Evolutionary conservation across 1,140 invertebrate genomes (phyloP).

Genomic region (Tetranychus cinnabarinus): DNA sequence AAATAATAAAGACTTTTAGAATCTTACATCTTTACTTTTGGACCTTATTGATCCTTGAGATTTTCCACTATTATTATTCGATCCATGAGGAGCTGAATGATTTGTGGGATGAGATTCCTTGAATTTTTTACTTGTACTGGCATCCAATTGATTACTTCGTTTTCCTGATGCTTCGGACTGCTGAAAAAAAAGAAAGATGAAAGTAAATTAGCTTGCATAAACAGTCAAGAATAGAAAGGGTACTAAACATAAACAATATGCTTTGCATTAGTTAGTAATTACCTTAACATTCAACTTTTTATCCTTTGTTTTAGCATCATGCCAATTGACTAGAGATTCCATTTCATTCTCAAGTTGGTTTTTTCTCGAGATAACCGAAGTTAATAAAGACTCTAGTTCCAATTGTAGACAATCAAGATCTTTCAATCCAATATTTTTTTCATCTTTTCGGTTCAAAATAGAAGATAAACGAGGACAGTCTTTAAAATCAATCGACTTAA

Average conservation of each 20-base stretch:
- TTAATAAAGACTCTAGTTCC: slow-evolving; percentile 63
- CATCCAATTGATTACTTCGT: neutral
- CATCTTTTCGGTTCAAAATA: slow-evolving; percentile 27
- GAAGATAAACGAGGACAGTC: slow-evolving; percentile 19
- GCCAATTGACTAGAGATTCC: slow-evolving; percentile 7
- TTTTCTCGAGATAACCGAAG: slow-evolving; percentile 47
- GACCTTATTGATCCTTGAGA: neutral
- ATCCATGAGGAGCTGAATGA: neutral
- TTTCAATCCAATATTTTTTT: slow-evolving; percentile 40
- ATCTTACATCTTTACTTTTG: slow-evolving; percentile 1
- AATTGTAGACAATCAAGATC: slow-evolving; percentile 61
- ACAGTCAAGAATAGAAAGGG: too few relatives aligned
- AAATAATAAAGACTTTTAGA: neutral
- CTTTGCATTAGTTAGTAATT: neutral
- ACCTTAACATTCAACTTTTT: neutral
- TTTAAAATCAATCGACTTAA: slow-evolving; percentile 21
- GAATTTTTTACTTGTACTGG: neutral
- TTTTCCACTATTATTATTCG: neutral
- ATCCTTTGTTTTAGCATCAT: neutral
- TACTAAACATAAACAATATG: too few relatives aligned
- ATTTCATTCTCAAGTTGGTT: slow-evolving; percentile 46
- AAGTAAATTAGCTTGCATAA: too few relatives aligned
- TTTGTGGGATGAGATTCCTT: neutral
- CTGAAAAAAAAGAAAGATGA: neutral
- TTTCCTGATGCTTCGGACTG: neutral